These are phyloP conservation scores for Andricus curvator DNA, from an alignment of 2,888 invertebrate species.

Conservation along the genomic window DNA sequence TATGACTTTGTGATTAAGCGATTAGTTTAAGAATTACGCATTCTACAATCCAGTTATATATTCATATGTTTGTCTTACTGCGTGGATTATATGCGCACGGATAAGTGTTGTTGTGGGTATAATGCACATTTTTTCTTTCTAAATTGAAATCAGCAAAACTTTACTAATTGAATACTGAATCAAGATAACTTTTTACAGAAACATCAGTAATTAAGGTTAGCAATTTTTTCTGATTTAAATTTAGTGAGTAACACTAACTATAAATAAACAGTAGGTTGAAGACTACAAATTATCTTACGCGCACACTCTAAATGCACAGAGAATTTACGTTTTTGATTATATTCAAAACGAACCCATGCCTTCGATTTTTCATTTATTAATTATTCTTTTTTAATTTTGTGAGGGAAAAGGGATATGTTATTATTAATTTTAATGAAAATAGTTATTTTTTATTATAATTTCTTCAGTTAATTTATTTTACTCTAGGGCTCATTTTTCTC, in stretches of 20 bases:
- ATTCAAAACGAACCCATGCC: neutral
- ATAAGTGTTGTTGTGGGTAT: conserved; percentile 51
- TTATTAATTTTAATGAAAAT: neutral
- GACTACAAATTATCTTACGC: conserved; percentile 24
- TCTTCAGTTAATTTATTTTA: neutral
- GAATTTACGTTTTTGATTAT: neutral
- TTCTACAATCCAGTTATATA: conserved; percentile 20
- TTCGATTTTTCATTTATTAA: conserved; percentile 2
- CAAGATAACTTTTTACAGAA: neutral
- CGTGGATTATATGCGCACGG: conserved; percentile 49
- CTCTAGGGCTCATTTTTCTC: neutral
- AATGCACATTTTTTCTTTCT: conserved; percentile 43
- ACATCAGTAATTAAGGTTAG: neutral
- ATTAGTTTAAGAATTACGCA: conserved; percentile 45
- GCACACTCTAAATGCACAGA: conserved; percentile 8
- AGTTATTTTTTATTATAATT: neutral
- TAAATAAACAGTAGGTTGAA: neutral
- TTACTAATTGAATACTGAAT: neutral
- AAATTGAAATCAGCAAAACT: conserved; percentile 14
- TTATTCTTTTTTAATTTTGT: neutral
- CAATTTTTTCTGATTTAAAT: conserved; percentile 18
- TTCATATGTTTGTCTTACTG: conserved; percentile 49
- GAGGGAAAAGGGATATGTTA: neutral
- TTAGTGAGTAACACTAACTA: conserved; percentile 7
- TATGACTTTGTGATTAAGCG: conserved; percentile 51